A percentile compares a stretch with the other conserved stretches of the same genome.
phyloP scores from a whole-genome alignment of 2,888 invertebrate species.

The Clepsis dumicolana region DNA sequence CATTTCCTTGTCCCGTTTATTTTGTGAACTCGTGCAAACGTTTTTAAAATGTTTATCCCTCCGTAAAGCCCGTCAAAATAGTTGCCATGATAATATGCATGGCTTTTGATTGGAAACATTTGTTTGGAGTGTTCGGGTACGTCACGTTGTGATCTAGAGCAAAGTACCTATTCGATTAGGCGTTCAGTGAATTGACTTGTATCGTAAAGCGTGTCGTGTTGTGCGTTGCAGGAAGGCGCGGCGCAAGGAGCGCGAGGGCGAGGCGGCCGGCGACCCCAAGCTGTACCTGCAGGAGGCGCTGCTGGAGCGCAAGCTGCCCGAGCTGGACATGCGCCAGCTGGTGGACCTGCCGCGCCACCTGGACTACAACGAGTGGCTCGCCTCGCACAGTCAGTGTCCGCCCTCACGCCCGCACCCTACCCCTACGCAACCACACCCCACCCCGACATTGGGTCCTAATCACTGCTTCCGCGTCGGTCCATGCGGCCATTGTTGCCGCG shows the following conservation, averaged over 20 bases:
- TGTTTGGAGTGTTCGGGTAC: neutral
- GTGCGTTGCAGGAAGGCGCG: slow-evolving; percentile 94
- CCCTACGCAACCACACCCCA: neutral
- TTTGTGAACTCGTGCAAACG: neutral
- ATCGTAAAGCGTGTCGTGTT: slow-evolving; percentile 16
- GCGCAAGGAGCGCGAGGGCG: slow-evolving; percentile 97
- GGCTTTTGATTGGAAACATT: neutral
- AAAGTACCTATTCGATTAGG: no score
- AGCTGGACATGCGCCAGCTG: slow-evolving; percentile 97
- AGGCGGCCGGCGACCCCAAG: slow-evolving; percentile 93
- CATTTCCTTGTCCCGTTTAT: neutral
- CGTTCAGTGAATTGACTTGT: neutral
- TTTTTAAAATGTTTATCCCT: neutral
- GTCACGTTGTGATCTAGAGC: neutral
- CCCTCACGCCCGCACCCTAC: neutral
- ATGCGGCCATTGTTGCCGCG: neutral
- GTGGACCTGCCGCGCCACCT: slow-evolving; percentile 98
- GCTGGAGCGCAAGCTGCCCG: slow-evolving; percentile 96
- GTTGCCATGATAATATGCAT: slow-evolving; percentile 4
- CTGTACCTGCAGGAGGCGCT: slow-evolving; percentile 98
- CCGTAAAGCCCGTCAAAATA: neutral
- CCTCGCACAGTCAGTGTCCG: slow-evolving; percentile 93
- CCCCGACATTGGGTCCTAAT: neutral
- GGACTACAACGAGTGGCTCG: slow-evolving; percentile 99
- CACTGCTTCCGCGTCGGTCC: neutral